Evolutionary conservation across 2,797 vertebrate species (phyloP).

Genomic region (Tapera naevia): DNA sequence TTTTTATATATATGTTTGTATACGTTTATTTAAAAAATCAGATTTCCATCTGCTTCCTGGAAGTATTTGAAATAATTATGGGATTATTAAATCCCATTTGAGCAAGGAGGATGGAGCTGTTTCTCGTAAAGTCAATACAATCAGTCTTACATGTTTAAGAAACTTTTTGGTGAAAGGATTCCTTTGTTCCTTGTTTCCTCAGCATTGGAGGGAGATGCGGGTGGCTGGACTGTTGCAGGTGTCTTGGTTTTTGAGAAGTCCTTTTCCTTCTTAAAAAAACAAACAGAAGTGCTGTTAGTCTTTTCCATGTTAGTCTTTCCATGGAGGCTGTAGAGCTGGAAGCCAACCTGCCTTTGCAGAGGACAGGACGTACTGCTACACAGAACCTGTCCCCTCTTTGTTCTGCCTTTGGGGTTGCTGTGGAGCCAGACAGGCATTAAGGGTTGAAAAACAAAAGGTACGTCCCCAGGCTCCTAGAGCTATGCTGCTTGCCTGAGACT

Average conservation of each 20-base stretch:
- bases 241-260: constrained; percentile 20
- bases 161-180: constrained; percentile 7
- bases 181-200: constrained; percentile 26
- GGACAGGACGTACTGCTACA: not conserved
- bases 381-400: not conserved
- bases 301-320: not conserved
- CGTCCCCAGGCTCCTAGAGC: not conserved
- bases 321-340: rapidly evolving
- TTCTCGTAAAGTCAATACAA: not conserved
- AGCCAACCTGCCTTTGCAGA: not conserved
- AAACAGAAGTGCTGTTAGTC: not conserved
- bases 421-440: not conserved
- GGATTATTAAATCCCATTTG: constrained; percentile 27
- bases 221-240: constrained; percentile 7
- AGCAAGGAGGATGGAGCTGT: constrained; percentile 1
- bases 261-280: not conserved
- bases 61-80: not conserved
- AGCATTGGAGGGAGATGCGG: not conserved
- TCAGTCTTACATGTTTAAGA: constrained; percentile 13
- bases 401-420: not conserved
- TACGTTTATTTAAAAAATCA: not conserved
- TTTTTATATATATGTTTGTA: too few relatives aligned
- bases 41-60: not conserved
- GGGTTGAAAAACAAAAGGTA: not conserved
- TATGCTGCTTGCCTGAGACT: not conserved